Evolutionary conservation across 2,797 vertebrate genomes (phyloP).

Genomic region (Taenioides sp.): DNA sequence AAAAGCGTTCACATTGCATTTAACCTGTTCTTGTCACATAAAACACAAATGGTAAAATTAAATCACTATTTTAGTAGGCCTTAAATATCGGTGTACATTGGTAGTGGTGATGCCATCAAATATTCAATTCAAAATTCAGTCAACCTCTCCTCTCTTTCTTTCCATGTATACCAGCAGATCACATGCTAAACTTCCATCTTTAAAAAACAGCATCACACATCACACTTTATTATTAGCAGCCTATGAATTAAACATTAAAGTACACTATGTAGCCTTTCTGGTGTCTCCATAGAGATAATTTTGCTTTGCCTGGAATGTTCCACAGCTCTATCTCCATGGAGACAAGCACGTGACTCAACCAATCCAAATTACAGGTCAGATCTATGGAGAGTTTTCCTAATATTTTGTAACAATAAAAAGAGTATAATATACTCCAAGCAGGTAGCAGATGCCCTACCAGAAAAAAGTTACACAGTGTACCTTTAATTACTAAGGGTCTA

Average conservation of each 20-base stretch:
- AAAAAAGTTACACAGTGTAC: too few relatives aligned
- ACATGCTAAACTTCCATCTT: slow-evolving; percentile 29
- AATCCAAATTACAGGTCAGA: too few relatives aligned
- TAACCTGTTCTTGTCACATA: background rate
- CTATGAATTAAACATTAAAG: background rate
- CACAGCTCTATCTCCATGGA: too few relatives aligned
- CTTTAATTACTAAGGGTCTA: background rate
- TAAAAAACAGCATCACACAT: background rate
- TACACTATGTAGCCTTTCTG: too few relatives aligned
- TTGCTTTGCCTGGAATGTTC: too few relatives aligned
- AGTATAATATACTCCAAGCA: too few relatives aligned
- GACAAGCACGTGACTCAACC: too few relatives aligned
- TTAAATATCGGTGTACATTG: background rate
- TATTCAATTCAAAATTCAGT: slow-evolving; percentile 14
- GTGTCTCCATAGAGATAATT: too few relatives aligned
- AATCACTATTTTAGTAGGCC: background rate
- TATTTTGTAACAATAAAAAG: too few relatives aligned
- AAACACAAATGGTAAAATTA: slow-evolving; percentile 8
- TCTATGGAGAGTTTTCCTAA: too few relatives aligned
- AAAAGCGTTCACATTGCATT: background rate
- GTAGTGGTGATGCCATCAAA: background rate
- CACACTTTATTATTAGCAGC: background rate
- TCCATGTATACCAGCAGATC: slow-evolving; percentile 12
- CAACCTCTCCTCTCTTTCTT: slow-evolving; percentile 5
- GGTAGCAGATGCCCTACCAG: too few relatives aligned